Evolutionary conservation across 2,888 invertebrate species (phyloP).

Genomic region (Tetropium fuscum): DNA sequence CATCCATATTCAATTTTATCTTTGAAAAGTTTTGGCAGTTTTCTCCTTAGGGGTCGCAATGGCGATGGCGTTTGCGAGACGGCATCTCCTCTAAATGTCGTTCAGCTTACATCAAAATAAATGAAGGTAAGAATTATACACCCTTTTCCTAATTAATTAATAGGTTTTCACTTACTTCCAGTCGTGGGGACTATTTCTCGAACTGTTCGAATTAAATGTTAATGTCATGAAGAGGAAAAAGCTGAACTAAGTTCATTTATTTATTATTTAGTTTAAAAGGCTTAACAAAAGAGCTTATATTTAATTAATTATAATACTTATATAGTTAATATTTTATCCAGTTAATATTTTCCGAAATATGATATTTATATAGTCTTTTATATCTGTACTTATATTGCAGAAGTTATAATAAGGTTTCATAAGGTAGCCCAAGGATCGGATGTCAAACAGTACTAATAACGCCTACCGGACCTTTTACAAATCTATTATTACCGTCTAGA

Average conservation of each 20-base stretch:
- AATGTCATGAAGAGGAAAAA: constrained; percentile 32
- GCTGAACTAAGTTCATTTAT: constrained; percentile 38
- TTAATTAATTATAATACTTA: no score
- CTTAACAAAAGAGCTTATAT: neutral
- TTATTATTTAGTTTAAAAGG: constrained; percentile 28
- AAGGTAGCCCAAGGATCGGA: no score
- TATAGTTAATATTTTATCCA: no score
- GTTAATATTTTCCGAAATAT: no score
- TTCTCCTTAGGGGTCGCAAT: constrained; percentile 50
- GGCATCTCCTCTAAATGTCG: constrained; percentile 31
- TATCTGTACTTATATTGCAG: no score
- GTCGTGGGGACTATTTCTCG: constrained; percentile 34
- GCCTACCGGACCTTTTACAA: no score
- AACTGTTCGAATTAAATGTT: constrained; percentile 40
- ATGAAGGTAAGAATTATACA: constrained; percentile 49
- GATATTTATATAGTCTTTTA: no score
- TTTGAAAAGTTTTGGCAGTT: constrained; percentile 60
- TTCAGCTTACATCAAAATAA: constrained; percentile 37
- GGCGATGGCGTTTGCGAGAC: constrained; percentile 44
- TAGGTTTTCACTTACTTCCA: constrained; percentile 44
- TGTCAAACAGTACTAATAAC: no score
- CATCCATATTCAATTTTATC: constrained; percentile 65
- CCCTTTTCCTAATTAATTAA: constrained; percentile 52
- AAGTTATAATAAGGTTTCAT: no score
- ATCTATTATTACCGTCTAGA: no score